Percentiles rank a stretch among this genome's conserved stretches.
Conservation (phyloP, 1,140 invertebrate genomes). For the Dolichoris vasculosae region DNA sequence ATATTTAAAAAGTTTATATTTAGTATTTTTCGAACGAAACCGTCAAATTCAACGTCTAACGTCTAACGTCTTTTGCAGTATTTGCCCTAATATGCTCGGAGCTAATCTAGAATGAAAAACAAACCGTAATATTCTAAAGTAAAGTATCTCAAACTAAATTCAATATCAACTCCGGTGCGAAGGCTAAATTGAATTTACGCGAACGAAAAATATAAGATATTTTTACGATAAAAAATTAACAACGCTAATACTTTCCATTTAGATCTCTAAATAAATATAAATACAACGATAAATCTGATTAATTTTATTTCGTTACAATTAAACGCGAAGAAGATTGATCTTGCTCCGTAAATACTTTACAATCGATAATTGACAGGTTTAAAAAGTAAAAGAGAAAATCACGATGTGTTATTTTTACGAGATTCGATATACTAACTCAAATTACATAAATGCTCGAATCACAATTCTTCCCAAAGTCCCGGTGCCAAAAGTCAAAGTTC, state of each 20-base stretch:
- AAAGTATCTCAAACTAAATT: neutral
- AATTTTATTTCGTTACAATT: neutral
- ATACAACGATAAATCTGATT: neutral
- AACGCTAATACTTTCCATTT: neutral
- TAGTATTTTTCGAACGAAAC: neutral
- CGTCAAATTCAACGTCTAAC: neutral
- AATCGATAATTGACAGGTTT: neutral
- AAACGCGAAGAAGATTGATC: conserved; percentile 2
- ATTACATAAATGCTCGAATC: neutral
- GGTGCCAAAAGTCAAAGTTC: neutral
- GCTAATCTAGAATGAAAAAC: neutral
- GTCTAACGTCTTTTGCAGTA: neutral
- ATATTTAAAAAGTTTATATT: too few species aligned
- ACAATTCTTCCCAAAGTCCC: neutral
- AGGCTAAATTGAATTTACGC: neutral
- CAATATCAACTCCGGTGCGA: neutral
- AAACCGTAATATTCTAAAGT: neutral
- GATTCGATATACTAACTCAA: neutral
- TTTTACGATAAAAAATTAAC: neutral
- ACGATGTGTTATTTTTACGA: neutral
- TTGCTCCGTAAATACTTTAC: neutral
- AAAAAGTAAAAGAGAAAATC: neutral
- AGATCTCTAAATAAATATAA: neutral
- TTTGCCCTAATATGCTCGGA: neutral
- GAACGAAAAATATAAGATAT: neutral